Percentiles rank a stretch among this genome's conserved stretches.
phyloP scores from a whole-genome alignment of 2,797 vertebrate genomes.

The Helarctos malayanus region DNA sequence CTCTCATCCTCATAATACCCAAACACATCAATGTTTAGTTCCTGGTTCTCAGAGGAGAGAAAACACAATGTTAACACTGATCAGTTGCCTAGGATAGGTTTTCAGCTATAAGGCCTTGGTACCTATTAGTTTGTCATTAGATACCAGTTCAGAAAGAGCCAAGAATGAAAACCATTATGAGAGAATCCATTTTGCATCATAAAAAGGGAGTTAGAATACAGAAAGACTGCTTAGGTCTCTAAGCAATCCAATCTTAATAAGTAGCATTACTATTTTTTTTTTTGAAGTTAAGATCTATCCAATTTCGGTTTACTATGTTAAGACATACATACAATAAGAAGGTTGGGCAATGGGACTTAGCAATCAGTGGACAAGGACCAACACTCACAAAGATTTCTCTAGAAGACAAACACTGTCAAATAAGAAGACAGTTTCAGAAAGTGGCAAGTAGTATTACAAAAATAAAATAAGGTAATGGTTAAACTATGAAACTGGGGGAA shows the following conservation, averaged over 20 bases:
- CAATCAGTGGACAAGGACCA: neutral
- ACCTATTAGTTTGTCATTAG: neutral
- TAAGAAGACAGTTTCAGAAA: constrained; percentile 12
- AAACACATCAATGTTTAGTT: constrained; percentile 5
- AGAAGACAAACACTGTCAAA: neutral
- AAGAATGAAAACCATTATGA: constrained; percentile 17
- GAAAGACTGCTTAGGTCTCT: constrained; percentile 11
- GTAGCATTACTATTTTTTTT: neutral
- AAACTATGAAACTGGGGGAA: neutral
- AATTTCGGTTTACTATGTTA: constrained; percentile 45
- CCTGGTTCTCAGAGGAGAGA: neutral
- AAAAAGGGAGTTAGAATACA: constrained; percentile 34
- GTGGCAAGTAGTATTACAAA: constrained; percentile 20
- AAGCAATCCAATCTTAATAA: constrained; percentile 6
- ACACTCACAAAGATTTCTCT: constrained; percentile 7
- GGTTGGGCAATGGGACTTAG: neutral
- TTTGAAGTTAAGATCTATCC: constrained; percentile 30
- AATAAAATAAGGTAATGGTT: constrained; percentile 34
- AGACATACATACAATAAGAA: neutral
- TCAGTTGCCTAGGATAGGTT: neutral
- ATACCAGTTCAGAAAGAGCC: neutral
- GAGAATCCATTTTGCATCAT: neutral
- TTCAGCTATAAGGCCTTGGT: neutral
- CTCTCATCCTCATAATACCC: constrained; percentile 29
- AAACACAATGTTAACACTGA: constrained; percentile 10